These are phyloP conservation scores for Camponotus floridanus DNA, from an alignment of 1,140 invertebrate genomes.

Conservation along the genomic window DNA sequence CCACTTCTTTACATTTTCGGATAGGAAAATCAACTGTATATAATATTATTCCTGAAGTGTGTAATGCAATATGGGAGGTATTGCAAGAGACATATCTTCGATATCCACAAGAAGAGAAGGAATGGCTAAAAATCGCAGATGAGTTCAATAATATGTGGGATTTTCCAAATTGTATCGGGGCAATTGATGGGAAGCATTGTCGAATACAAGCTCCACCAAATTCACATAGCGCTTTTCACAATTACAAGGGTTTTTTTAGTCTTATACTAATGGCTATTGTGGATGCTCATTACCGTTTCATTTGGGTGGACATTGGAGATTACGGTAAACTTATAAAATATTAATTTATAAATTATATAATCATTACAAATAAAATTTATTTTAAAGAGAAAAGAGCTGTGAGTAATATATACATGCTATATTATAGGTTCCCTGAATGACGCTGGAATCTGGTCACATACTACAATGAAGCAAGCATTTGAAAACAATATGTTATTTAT, in stretches of 20 bases:
- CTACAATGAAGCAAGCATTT: background rate
- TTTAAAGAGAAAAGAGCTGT: background rate
- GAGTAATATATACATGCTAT: background rate
- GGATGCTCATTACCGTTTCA: background rate
- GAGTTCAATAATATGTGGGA: background rate
- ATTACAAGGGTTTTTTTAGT: slow-evolving; percentile 3
- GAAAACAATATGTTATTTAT: background rate
- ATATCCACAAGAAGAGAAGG: background rate
- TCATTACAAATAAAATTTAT: background rate
- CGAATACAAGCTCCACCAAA: background rate
- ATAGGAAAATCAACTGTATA: slow-evolving; percentile 10
- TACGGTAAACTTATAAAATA: no score
- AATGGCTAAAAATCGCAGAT: background rate
- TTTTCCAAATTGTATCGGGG: slow-evolving; percentile 1
- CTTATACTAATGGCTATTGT: background rate
- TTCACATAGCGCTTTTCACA: background rate
- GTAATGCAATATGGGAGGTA: background rate
- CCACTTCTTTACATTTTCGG: background rate
- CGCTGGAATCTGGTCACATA: background rate
- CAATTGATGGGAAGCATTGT: background rate
- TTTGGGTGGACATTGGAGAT: slow-evolving; percentile 13
- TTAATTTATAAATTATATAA: background rate
- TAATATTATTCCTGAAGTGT: background rate
- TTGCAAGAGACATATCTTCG: background rate
- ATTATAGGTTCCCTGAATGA: background rate